phyloP scores from a whole-genome alignment of 2,888 invertebrate genomes.

The Agriopis aurantiaria region DNA sequence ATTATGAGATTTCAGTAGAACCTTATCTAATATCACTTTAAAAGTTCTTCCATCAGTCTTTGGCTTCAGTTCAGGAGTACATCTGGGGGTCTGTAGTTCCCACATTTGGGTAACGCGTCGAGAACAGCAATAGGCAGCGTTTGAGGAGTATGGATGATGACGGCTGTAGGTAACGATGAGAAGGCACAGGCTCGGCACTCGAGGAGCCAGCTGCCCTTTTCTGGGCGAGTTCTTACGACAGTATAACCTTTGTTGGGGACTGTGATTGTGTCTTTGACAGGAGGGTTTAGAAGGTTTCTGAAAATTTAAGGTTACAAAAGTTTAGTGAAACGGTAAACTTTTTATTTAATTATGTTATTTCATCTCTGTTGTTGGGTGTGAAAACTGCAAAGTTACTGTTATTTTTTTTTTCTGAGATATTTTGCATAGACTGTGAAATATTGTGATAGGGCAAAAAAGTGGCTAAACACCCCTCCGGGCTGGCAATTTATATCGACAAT shows the following conservation, averaged over 20 bases:
- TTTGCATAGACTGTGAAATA: too few species aligned
- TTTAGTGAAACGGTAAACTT: background rate
- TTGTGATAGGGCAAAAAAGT: too few species aligned
- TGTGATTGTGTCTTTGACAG: slow-evolving; percentile 87
- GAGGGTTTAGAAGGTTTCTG: slow-evolving; percentile 83
- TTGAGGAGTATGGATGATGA: slow-evolving; percentile 79
- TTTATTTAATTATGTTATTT: background rate
- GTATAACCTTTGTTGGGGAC: slow-evolving; percentile 89
- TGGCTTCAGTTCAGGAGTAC: slow-evolving; percentile 70
- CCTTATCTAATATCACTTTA: slow-evolving; percentile 35
- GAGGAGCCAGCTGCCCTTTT: slow-evolving; percentile 83
- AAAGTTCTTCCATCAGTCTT: slow-evolving; percentile 47
- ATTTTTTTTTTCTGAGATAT: too few species aligned
- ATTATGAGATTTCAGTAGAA: background rate
- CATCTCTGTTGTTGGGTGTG: too few species aligned
- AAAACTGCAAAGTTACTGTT: too few species aligned
- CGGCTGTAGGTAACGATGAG: slow-evolving; percentile 74
- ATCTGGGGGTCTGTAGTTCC: slow-evolving; percentile 80
- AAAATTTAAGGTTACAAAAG: slow-evolving; percentile 39
- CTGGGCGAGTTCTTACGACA: slow-evolving; percentile 83
- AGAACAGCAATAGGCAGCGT: slow-evolving; percentile 76
- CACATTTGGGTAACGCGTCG: slow-evolving; percentile 81
- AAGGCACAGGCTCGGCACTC: slow-evolving; percentile 78
- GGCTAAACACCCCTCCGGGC: too few species aligned
- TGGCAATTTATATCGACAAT: too few species aligned